These are phyloP conservation scores for Antitype chi DNA, from an alignment of 2,888 invertebrate species.

Conservation along the genomic window DNA sequence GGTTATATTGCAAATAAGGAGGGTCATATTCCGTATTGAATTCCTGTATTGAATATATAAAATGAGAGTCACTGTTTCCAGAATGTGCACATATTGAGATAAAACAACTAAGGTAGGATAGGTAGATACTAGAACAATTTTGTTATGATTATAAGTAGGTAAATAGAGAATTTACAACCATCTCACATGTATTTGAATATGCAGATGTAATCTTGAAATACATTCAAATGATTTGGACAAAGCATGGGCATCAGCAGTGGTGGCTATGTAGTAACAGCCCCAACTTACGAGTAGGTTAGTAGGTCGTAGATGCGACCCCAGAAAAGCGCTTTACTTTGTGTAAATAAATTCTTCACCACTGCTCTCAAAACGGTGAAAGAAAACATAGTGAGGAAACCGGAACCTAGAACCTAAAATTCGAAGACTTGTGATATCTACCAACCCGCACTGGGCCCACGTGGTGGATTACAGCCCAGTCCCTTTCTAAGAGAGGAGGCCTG, in stretches of 20 bases:
- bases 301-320: too few species aligned
- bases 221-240: not conserved
- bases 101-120: not conserved
- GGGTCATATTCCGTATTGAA: conserved; percentile 19
- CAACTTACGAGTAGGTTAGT: too few species aligned
- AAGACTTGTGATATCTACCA: too few species aligned
- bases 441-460: too few species aligned
- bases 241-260: not conserved
- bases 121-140: not conserved
- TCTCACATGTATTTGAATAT: not conserved
- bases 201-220: not conserved
- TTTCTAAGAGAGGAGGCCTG: too few species aligned
- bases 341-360: too few species aligned
- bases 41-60: not conserved
- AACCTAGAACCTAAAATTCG: too few species aligned
- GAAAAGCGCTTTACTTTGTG: too few species aligned
- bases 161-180: not conserved
- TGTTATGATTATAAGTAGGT: not conserved
- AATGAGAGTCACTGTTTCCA: conserved; percentile 34
- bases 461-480: too few species aligned
- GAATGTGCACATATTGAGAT: not conserved
- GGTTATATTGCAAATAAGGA: conserved; percentile 26
- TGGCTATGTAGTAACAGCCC: too few species aligned
- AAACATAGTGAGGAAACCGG: too few species aligned
- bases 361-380: too few species aligned